Evolutionary conservation across 1,140 invertebrate species (phyloP).

Genomic region (Hormaphis cornu): DNA sequence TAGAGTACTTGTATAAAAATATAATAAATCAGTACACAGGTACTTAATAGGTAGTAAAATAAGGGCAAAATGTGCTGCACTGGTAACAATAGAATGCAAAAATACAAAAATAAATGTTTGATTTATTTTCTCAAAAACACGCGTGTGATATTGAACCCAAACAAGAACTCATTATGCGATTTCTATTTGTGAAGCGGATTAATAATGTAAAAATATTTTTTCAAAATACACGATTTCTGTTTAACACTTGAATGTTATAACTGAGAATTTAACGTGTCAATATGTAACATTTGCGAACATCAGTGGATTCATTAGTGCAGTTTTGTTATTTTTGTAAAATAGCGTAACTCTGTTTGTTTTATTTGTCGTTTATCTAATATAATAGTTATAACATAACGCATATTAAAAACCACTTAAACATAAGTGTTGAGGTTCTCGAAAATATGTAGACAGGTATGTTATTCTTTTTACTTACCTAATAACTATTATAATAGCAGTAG

Average conservation of each 20-base stretch:
- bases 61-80: too few species aligned
- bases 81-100: too few species aligned
- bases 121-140: too few species aligned
- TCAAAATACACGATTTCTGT: neutral
- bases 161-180: neutral
- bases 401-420: conserved; percentile 13
- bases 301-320: neutral
- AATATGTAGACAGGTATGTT: neutral
- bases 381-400: too few species aligned
- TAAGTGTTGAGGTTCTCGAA: neutral
- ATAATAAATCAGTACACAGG: too few species aligned
- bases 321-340: neutral
- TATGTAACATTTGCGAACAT: neutral
- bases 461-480: neutral
- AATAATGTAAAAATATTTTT: neutral
- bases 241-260: neutral
- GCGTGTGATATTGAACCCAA: too few species aligned
- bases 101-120: too few species aligned
- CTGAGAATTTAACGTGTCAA: neutral
- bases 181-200: too few species aligned
- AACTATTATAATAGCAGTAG: neutral
- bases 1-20: too few species aligned
- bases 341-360: neutral
- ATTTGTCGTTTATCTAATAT: neutral
- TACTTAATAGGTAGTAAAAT: too few species aligned